Evolutionary conservation across 2,797 vertebrate genomes (phyloP), one percentile per base, ranked within the genome.

Genomic region (Pangasius macronema): DNA sequence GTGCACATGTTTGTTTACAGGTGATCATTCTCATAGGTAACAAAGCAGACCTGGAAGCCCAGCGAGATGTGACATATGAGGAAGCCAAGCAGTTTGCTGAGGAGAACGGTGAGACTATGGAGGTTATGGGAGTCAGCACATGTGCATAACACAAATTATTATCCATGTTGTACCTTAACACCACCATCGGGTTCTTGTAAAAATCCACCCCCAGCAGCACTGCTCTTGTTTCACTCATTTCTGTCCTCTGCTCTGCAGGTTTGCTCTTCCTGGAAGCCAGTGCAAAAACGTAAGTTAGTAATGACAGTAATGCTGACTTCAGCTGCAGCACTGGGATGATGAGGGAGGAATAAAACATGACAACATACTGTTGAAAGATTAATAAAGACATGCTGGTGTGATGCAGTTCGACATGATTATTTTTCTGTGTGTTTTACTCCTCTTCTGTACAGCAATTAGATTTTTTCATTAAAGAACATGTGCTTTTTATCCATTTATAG

Each of bases 1-100:
- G 55, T 22, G 8, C 73, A 1, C 59, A 24, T 82, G 49, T 67
- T 22, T 46, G 22, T 39, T 36, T 75, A 57, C 92, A 98, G 97
- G 97, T 98, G 93, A 97, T 97, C 94, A 97, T 98, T 94, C 97
- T 98, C 92, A 98, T 98, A 95, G 97, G 97, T 93, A 98, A 98
- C 91, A 98, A 98, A 95, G 97, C 97, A 84, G 97, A 98, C 88
- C 95, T 98, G 93, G 97, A 98, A 92, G 97, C 97, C 87, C 97
- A 98, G 95, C 95, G 97, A 89, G 97, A 98, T 91, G 97, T 97
- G 91, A 98, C 97, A 57, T 97, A 98, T 27, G 97, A 98, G 93
- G 97, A 98, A 94, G 97, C 97, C 90, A 98, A 98, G 94, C 97
- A 98, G 93, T 98, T 98, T 93, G 97, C 97, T 61, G 97, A 98